Evolutionary conservation across 1,140 invertebrate genomes (phyloP), one percentile per base, ranked within the genome.

Genomic region (Eulimnadia texana): DNA sequence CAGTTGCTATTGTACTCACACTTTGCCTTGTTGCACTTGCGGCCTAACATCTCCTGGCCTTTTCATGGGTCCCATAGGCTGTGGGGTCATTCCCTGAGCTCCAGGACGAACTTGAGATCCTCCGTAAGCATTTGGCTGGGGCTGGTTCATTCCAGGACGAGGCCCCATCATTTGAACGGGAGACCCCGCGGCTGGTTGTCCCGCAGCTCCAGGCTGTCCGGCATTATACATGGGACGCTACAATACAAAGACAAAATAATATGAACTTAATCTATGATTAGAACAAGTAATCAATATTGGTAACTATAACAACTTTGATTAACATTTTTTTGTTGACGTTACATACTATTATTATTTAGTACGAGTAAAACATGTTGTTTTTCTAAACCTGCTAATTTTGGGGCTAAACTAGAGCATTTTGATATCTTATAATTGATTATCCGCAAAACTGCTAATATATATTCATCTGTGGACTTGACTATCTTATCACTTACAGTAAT

Each of bases 11-110:
- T 50, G 69, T 59, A 75, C 73, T 70, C 76, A 82, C 77, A 77
- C 78, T 71, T 83, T 84, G 61, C 50, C 65, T 70, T 80, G 76
- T 66, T 68, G 79, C 63, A 78, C 82, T n/a, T 78, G 74, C 55
- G 77, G 76, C 64, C 83, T 74, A 65, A 75, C 77, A 70, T 83
- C 83, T 1, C 74, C 69, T 6, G 79, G 79, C 50, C 82, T 71
- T 71, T 85, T 85, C 33, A 74, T 74, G 20, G 76, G 74, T 16
- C 76, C 75, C 70, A 80, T 78, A 16, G 78, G 77, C 1, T 57
- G 55, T 16, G 55, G 55, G 20, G 24, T 57, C 55, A 57, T 57
- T 42, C 55, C 55, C 19, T 27, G 55, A 27, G 24, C 55, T 29
- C 55, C 55, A 29, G 55, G 55, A 10, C 55, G 16, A 6, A 57